Base-by-base conservation (phyloP, 2,113 vertebrate genomes). In the Chinchilla lanigera region DNA sequence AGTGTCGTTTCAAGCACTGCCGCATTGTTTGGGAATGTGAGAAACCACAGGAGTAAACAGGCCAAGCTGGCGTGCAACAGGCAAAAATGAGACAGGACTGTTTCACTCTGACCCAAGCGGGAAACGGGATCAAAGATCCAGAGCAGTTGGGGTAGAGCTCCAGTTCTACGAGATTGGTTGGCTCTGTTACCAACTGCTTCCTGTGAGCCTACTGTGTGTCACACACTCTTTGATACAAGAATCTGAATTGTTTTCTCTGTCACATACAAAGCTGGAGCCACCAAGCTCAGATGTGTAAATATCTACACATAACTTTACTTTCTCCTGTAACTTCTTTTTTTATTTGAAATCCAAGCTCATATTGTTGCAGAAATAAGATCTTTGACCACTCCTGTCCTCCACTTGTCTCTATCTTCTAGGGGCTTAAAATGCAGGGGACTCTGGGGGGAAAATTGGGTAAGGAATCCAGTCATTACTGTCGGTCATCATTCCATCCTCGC, bases 41-140 rank as follows among this genome's bases (percentile, higher is more conserved):
- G 92, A 95, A 97, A 96, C 98, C 97, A 94, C 97, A 90, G 92
- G 96, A 84, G 95, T 96, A 97, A 98, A 97, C 96, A 97, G 69
- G 92, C 94, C 97, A 93, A 97, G 96, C 96, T 97, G 97, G 96
- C 85, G 87, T 52, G 90, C 95, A 93, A 75, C 84, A 94, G 90
- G 87, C 96, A 89, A 47, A 97, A 97, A 78, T 22, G 73, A 95
- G 82, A 67, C 92, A 63, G 60, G 89, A n/a, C 73, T 47, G 88
- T 67, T 92, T 73, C 71, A 47, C 60, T 65, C 41, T 94, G 63
- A 93, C 77, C 73, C 90, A 71, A 65, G 77, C 61, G 86, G 89
- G 82, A 96, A 96, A 90, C 87, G 47, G 90, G 95, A 97, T 97
- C 95, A 97, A 97, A 96, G 93, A 83, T 93, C 73, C 16, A 56